phyloP scores from a whole-genome alignment of 1,140 invertebrate species.

The Bombus soroeensis region DNA sequence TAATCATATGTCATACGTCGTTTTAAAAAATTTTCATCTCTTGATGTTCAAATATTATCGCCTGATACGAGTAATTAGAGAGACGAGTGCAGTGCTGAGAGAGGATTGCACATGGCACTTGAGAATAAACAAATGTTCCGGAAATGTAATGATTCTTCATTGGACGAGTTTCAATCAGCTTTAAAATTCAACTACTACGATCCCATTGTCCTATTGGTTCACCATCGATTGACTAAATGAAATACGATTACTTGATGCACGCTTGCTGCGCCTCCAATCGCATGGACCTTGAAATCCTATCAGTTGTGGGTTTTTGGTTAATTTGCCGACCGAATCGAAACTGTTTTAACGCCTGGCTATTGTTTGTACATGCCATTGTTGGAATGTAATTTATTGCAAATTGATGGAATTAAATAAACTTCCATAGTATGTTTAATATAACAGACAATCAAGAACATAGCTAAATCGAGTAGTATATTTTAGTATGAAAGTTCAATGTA shows the following conservation, averaged over 20 bases:
- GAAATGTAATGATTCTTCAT: background rate
- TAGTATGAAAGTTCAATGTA: background rate
- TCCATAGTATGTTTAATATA: background rate
- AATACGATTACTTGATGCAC: slow-evolving; percentile 36
- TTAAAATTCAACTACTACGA: slow-evolving; percentile 25
- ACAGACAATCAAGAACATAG: background rate
- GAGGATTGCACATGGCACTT: background rate
- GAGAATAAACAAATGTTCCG: background rate
- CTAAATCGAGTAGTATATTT: background rate
- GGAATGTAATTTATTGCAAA: background rate
- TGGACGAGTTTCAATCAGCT: slow-evolving; percentile 13
- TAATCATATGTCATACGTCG: background rate
- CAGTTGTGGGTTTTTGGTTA: slow-evolving; percentile 23
- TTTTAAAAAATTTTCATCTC: background rate
- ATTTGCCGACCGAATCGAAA: background rate
- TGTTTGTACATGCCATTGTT: background rate
- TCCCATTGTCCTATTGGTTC: slow-evolving; percentile 31
- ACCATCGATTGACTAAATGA: slow-evolving; percentile 42
- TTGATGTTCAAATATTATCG: background rate
- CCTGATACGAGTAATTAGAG: background rate
- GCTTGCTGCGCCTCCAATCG: slow-evolving; percentile 11
- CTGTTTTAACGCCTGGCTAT: background rate
- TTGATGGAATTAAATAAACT: background rate
- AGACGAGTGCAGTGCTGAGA: too few species aligned
- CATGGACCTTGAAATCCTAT: slow-evolving; percentile 29